Evolutionary conservation across 2,113 vertebrate genomes (phyloP).

Genomic region (Catharus bicknelli): DNA sequence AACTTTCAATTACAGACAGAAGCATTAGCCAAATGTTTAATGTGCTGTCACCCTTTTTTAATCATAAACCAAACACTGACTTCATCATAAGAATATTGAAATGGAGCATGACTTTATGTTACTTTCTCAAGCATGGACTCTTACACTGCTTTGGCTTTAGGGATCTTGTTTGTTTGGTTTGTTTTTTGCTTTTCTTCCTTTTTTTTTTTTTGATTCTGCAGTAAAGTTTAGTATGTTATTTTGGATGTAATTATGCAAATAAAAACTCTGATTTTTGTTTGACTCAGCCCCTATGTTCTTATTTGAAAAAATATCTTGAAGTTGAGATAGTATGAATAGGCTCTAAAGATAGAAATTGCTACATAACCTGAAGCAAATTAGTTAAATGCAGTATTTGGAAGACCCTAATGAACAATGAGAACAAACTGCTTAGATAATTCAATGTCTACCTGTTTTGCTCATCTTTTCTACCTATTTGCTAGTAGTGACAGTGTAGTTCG

Average conservation of each 20-base stretch:
- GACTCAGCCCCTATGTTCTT: background rate
- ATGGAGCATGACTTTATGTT: background rate
- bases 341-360: background rate
- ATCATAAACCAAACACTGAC: conserved; percentile 35
- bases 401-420: conserved; percentile 29
- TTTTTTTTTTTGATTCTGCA: background rate
- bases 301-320: background rate
- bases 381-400: conserved; percentile 42
- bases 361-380: conserved; percentile 36
- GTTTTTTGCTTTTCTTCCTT: background rate
- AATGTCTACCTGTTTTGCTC: conserved; percentile 46
- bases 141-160: background rate
- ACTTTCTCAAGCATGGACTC: background rate
- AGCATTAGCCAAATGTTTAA: conserved; percentile 53
- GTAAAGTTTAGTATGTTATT: background rate
- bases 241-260: background rate
- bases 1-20: conserved; percentile 45
- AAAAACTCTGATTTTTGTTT: background rate
- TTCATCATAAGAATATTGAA: conserved; percentile 45
- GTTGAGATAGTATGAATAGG: background rate
- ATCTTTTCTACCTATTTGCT: conserved; percentile 54
- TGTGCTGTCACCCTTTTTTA: conserved; percentile 28
- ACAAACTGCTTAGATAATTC: conserved; percentile 36
- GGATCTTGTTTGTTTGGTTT: background rate
- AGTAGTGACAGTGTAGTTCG: conserved; percentile 49